A percentile compares a stretch with the other conserved stretches of the same genome.
Conservation (phyloP, 2,797 vertebrate genomes). For the Mionectes olivaceus region DNA sequence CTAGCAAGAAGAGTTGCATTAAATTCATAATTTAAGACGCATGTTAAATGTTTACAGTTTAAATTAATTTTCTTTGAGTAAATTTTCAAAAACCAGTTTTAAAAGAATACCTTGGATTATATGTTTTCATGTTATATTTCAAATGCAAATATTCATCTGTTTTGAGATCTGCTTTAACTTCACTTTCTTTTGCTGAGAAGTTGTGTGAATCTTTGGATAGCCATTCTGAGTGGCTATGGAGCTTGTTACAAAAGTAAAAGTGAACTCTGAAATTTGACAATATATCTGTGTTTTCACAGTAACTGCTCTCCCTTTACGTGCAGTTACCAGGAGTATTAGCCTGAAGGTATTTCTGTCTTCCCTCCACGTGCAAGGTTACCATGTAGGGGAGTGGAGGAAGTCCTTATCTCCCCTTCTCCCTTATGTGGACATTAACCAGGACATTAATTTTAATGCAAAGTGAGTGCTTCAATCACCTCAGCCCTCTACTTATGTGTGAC, state of each 20-base stretch:
- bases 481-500: background rate
- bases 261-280: background rate
- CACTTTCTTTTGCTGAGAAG: background rate
- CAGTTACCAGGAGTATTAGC: background rate
- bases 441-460: background rate
- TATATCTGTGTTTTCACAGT: background rate
- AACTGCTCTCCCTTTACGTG: background rate
- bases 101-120: background rate
- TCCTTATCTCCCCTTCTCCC: background rate
- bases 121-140: background rate
- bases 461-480: background rate
- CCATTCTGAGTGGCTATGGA: fast-evolving
- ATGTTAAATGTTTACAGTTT: background rate
- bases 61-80: background rate
- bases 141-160: background rate
- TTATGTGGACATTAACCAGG: background rate
- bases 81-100: background rate
- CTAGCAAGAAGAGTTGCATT: background rate
- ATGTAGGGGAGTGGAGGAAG: background rate
- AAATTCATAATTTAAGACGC: background rate
- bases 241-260: background rate
- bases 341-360: background rate
- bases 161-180: background rate
- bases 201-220: background rate
- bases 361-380: background rate